These are phyloP conservation scores for Cydia amplana DNA, from an alignment of 1,140 invertebrate species.

Conservation along the genomic window DNA sequence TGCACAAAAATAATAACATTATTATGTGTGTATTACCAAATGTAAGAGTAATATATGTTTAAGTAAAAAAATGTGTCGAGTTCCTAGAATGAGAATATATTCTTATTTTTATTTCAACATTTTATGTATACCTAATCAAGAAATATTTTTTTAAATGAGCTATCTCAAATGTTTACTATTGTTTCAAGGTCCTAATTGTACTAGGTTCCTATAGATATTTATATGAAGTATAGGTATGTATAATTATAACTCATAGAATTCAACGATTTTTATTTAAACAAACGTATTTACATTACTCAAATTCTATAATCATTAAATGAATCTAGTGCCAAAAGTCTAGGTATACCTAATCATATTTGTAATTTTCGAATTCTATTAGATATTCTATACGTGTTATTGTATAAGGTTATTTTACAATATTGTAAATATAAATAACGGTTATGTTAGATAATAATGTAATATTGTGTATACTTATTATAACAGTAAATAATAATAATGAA, in stretches of 20 bases:
- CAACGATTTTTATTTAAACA: conserved; percentile 10
- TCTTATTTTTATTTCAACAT: not conserved
- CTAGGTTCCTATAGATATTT: conserved; percentile 25
- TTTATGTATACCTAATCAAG: not conserved
- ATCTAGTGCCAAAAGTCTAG: conserved; percentile 28
- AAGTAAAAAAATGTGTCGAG: not conserved
- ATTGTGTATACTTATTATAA: conserved; percentile 20
- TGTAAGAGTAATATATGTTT: not conserved
- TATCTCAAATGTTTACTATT: not conserved
- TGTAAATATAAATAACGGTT: conserved; percentile 14
- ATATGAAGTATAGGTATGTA: conserved; percentile 14
- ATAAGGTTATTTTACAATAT: conserved; percentile 3
- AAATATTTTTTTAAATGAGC: not conserved
- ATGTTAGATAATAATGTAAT: conserved; percentile 11
- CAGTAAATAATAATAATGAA: not conserved
- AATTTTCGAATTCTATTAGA: conserved; percentile 22
- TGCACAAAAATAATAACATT: conserved; percentile 12
- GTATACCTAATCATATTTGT: conserved; percentile 20
- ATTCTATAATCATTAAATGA: conserved; percentile 25
- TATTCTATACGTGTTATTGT: conserved; percentile 13
- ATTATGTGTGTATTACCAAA: conserved; percentile 1
- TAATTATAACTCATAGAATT: conserved; percentile 8
- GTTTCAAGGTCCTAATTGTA: not conserved
- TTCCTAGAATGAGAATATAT: conserved; percentile 8
- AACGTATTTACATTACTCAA: conserved; percentile 18